Base-by-base conservation (phyloP, 2,113 vertebrate species). In the Sminthopsis crassicaudata region DNA sequence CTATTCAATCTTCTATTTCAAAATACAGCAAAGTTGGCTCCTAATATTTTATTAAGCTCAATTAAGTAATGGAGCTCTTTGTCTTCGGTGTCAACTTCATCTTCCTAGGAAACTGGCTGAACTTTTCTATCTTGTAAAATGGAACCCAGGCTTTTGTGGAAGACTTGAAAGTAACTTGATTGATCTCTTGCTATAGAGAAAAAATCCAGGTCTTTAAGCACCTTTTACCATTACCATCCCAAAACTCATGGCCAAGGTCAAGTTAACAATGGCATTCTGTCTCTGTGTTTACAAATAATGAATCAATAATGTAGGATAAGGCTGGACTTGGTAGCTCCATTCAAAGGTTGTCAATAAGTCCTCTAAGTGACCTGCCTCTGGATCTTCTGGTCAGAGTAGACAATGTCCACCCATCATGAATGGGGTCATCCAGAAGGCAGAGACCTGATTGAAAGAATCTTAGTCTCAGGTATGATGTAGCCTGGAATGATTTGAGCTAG, bases 341-440 rank as follows among this genome's bases (percentile, higher is more conserved):
- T 97, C 97, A 98, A 97, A 97, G 97, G 96, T 97, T 97, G 96
- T 94, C 97, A 97, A 96, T 96, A 97, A 97, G 98, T 96, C 96
- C 93, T 96, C 96, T 96, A 96, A 92, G 94, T 96, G 93, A 92
- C 97, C 96, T 54, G 30, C 91, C 94, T 96, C 92, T 95, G 93
- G 95, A 92, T 97, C 94, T 90, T 95, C 94, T 95, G 94, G 92
- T 97, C 93, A 46, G 3, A 92, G 51, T 90, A 84, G 90, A 94
- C 95, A 96, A 94, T 76, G 93, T 93, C 95, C 90, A 96, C 97
- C 91, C 92, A 93, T 96, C 91, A 46, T 93, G 93, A 94, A 19
- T 8, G 96, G 97, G 96, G 95, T 97, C 96, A 97, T 97, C 94
- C 92, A 90, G 93, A 90, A 96, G 92, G 96, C 95, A 92, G 46